Evolutionary conservation across 2,113 vertebrate species (phyloP).

Genomic region (Trichechus manatus): DNA sequence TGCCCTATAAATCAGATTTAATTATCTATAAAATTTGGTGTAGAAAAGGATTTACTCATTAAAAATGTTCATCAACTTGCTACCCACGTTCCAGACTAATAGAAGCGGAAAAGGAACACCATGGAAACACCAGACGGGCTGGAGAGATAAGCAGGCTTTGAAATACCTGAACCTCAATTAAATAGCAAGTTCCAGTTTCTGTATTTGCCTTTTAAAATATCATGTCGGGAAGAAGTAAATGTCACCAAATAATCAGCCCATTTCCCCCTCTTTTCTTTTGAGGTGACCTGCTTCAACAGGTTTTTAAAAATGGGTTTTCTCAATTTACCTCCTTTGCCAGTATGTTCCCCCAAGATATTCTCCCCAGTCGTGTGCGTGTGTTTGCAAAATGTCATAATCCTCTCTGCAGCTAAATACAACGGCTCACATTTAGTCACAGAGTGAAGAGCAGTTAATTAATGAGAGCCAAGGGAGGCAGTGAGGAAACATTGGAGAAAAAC

Average conservation of each 20-base stretch:
- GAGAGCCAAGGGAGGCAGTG: constrained; percentile 46
- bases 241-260: constrained; percentile 47
- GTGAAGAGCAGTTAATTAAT: constrained; percentile 60
- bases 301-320: neutral
- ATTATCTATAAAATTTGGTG: constrained; percentile 73
- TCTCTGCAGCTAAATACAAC: neutral
- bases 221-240: constrained; percentile 47
- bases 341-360: neutral
- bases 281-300: constrained; percentile 47
- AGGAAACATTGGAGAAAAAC: constrained; percentile 57
- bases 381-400: constrained; percentile 59
- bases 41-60: constrained; percentile 83
- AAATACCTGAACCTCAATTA: constrained; percentile 74
- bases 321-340: neutral
- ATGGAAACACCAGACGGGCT: constrained; percentile 72
- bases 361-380: neutral
- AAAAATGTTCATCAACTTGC: constrained; percentile 83
- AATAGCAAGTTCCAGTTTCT: constrained; percentile 72
- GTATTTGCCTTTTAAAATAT: constrained; percentile 73
- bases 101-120: constrained; percentile 74
- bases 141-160: constrained; percentile 74
- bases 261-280: neutral
- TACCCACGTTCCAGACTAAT: constrained; percentile 78
- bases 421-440: neutral
- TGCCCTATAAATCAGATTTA: constrained; percentile 73